Evolutionary conservation across 2,797 vertebrate species (phyloP), one percentile per base, ranked within the genome.

Genomic region (Malacoctenus gilli): DNA sequence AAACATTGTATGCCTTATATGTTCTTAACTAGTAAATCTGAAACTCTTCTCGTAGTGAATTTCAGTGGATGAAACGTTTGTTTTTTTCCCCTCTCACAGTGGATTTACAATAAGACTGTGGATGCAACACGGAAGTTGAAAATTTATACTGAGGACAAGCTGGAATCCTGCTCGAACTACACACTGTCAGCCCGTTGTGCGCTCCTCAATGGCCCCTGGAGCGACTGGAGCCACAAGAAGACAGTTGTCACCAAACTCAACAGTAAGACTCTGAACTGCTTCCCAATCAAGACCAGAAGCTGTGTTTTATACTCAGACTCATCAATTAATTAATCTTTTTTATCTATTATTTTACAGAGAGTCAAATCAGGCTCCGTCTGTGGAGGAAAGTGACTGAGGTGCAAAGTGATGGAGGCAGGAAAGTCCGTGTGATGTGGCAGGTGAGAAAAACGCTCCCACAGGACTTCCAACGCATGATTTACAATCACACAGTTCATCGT

Each of bases 161-260:
- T 80, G 13, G 77, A 86, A 5, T 81, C 81, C 22, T 90, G 89
- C 63, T 48, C 2, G 1, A 42, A 63, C 28, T 87, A 89, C 55
- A 74, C 2, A 0, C 15, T 89, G 38, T 68, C 70, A 5, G 78
- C 59, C 4, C 86, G 83, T 55, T 90, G 89, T 65, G 70, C 81
- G 40, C 25, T 71, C 8, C 1, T 3, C 0, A 0, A 40, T 0
- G 72, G 46, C 0, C 75, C 59, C 1, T 89, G 87, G 89, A 90
- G 89, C 4, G 12, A 82, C 36, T 90, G 88, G 89, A 87, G 78
- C 71, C 11, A 2, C 0, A 48, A 72, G 37, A 19, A 1, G 23
- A 75, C 36, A 0, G 15, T 72, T 57, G 20, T 79, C 16, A 84
- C 87, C n/a, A 31, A 60, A 66, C 36, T 83, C 0, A 80, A 76